A percentile compares a stretch with the other conserved stretches of the same genome.
These are phyloP conservation scores for Microcaecilia unicolor DNA, from an alignment of 2,797 vertebrate genomes.

Conservation along the genomic window DNA sequence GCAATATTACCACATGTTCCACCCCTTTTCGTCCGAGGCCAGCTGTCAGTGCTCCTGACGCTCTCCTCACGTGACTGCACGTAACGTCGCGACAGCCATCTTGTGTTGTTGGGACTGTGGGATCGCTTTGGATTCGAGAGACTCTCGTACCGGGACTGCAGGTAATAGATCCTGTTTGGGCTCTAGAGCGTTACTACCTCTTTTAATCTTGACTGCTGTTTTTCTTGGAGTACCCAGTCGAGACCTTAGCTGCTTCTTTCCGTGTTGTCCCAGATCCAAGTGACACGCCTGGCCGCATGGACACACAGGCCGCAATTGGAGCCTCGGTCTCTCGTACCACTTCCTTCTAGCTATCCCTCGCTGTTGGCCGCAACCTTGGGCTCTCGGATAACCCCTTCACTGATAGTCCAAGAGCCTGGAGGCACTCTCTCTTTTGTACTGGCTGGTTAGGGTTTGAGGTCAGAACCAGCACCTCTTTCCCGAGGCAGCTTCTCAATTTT, in stretches of 20 bases:
- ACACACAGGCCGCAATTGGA: slow-evolving; percentile 14
- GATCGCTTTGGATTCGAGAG: slow-evolving; percentile 51
- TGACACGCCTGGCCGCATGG: neutral
- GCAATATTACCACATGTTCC: too few relatives aligned
- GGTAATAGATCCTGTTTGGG: slow-evolving; percentile 40
- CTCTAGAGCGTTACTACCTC: too few relatives aligned
- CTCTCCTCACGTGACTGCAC: slow-evolving; percentile 54
- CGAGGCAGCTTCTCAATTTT: neutral
- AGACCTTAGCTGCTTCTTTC: neutral
- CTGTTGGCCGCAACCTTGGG: slow-evolving; percentile 20
- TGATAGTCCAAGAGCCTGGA: too few relatives aligned
- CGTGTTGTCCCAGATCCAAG: neutral
- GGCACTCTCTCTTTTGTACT: slow-evolving; percentile 15
- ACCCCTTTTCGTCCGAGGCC: neutral
- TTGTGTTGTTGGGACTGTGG: slow-evolving; percentile 64
- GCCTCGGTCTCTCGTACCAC: slow-evolving; percentile 10
- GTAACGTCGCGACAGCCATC: slow-evolving; percentile 65
- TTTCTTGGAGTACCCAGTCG: neutral
- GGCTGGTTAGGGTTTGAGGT: neutral
- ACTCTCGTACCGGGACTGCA: slow-evolving; percentile 50
- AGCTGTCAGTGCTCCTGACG: neutral
- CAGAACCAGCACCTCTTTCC: neutral
- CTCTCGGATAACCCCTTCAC: too few relatives aligned
- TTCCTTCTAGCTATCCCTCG: neutral
- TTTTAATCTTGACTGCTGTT: neutral